Percentiles rank a stretch among this genome's conserved stretches.
phyloP scores from a whole-genome alignment of 2,888 invertebrate genomes.

The Pterostichus niger region DNA sequence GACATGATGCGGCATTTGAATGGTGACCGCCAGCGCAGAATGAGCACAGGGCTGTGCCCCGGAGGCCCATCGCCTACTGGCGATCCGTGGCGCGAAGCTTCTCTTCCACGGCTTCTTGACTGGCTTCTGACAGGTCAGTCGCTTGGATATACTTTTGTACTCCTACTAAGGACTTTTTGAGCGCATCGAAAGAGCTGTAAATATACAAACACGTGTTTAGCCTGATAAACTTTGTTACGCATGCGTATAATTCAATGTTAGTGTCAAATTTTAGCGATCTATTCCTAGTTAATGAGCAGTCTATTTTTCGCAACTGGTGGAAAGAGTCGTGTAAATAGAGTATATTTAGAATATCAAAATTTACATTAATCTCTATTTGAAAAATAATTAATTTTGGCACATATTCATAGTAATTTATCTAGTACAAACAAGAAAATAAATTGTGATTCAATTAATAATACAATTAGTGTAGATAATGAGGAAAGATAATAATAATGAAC shows the following conservation, averaged over 20 bases:
- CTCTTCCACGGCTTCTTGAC: slow-evolving; percentile 95
- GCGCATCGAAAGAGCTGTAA: slow-evolving; percentile 96
- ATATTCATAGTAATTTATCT: background rate
- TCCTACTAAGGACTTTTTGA: slow-evolving; percentile 97
- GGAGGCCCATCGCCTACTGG: slow-evolving; percentile 80
- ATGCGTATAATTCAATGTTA: slow-evolving; percentile 11
- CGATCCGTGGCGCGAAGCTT: slow-evolving; percentile 96
- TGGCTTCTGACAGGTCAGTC: slow-evolving; percentile 96
- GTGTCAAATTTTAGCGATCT: slow-evolving; percentile 40
- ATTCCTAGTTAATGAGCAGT: slow-evolving; percentile 47
- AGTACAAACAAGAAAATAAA: background rate
- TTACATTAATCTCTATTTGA: slow-evolving; percentile 8
- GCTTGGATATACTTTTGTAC: slow-evolving; percentile 99
- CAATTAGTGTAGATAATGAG: no score
- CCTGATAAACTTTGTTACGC: background rate
- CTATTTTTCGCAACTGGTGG: slow-evolving; percentile 19
- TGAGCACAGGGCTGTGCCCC: slow-evolving; percentile 47
- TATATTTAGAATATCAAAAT: slow-evolving; percentile 49
- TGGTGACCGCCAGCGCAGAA: slow-evolving; percentile 25
- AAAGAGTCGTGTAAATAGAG: slow-evolving; percentile 36
- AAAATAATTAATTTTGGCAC: slow-evolving; percentile 8
- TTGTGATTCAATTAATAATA: no score
- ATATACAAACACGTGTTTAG: background rate
- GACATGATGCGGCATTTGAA: slow-evolving; percentile 62
- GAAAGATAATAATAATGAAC: no score